Evolutionary conservation across 1,140 invertebrate genomes (phyloP), one percentile per base, ranked within the genome.

Genomic region (Lutraria rhynchaena): DNA sequence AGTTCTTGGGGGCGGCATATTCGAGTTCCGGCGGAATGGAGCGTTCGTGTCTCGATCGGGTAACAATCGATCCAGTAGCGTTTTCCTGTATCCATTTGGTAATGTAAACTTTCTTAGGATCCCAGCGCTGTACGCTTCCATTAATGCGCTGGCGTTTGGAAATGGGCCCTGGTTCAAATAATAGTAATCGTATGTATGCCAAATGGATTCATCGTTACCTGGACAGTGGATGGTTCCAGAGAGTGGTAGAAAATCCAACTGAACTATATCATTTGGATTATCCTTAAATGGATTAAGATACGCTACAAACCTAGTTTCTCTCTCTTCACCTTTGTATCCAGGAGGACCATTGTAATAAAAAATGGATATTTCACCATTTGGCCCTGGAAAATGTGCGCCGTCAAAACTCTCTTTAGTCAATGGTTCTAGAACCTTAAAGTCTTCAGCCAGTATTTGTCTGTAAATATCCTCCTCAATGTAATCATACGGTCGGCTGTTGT

Each of bases 341-440:
- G 57, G 85, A 81, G n/a, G 86, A 46, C 13, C 86, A 81, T 41
- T 83, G 82, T 24, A 85, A 57, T 17, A 71, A 57, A 37, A 85
- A 82, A 7, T 63, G 24, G 2, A 86, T 46, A 78, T 81, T 83
- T 63, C 69, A 27, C 3, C 31, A 27, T 60, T 60, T 51, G 82
- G 86, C 22, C 41, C 49, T 1, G 51, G 24, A 3, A 74, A 81
- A 46, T 81, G 24, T 3, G 74, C 69, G 1, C 83, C 86, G 22
- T 82, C 83, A 81, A 86, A 89, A 65, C 87, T 88, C 51, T 89
- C 88, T 22, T 57, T 61, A 29, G 87, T 22, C 7, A 89, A 31
- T 17, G 49, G 33, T 0, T 81, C 83, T 11, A 84, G 65, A 27
- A 71, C 57, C 37, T 53, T 51, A 13, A 69, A 46, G 0, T 87